A percentile compares a stretch with the other conserved stretches of the same genome.
These are phyloP conservation scores for Cyclophora albipunctata DNA, from an alignment of 2,888 invertebrate species.

Conservation along the genomic window DNA sequence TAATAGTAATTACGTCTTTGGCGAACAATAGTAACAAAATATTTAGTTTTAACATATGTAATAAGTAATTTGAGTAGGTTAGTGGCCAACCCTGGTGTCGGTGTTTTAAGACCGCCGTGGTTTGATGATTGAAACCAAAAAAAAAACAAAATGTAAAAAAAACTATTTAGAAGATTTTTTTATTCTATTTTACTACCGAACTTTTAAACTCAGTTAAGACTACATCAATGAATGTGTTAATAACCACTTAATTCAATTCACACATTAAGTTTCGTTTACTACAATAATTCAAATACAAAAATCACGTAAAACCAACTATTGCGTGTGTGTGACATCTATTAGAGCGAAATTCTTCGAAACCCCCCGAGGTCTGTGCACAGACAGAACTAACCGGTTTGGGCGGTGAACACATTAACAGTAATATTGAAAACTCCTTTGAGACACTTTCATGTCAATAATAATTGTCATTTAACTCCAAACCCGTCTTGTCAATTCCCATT, in stretches of 20 bases:
- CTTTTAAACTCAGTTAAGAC: no score
- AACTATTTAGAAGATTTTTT: no score
- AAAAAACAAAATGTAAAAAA: no score
- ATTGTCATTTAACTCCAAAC: conserved; percentile 1
- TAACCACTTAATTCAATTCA: no score
- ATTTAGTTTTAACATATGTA: no score
- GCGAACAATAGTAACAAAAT: no score
- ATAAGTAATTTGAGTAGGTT: no score
- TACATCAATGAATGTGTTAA: no score
- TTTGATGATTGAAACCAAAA: neutral
- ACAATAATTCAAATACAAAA: conserved; percentile 4
- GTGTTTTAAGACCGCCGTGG: neutral
- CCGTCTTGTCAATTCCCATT: no score
- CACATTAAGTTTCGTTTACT: no score
- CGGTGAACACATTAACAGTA: conserved; percentile 21
- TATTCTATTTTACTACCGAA: no score
- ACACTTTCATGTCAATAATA: conserved; percentile 26
- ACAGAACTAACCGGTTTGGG: conserved; percentile 14
- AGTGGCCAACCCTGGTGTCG: no score
- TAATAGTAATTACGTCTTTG: neutral
- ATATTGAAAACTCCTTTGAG: conserved; percentile 23
- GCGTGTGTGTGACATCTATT: conserved; percentile 9
- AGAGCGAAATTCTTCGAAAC: conserved; percentile 10
- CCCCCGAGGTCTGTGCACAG: conserved; percentile 15
- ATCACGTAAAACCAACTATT: conserved; percentile 4